These are phyloP conservation scores for Phyllostomus hastatus DNA, from an alignment of 2,113 vertebrate species.

Conservation along the genomic window DNA sequence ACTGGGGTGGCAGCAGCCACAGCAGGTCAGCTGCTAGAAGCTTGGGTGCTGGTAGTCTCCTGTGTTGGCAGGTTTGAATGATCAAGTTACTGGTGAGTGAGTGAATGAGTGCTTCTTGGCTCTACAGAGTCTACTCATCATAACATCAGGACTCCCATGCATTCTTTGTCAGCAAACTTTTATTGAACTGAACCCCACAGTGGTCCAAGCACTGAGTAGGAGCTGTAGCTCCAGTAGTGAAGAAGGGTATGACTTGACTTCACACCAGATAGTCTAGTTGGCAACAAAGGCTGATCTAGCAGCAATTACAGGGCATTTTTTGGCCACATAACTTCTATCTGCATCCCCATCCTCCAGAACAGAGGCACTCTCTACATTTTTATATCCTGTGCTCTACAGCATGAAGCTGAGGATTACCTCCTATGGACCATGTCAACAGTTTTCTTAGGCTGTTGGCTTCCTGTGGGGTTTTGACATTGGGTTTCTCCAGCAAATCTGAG, in stretches of 20 bases:
- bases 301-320: neutral
- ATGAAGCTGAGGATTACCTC: neutral
- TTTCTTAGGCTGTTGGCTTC: neutral
- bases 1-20: neutral
- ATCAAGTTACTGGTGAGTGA: neutral
- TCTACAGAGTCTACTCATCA: neutral
- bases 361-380: neutral
- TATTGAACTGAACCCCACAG: neutral
- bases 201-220: too few species aligned
- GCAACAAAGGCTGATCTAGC: neutral
- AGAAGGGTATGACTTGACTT: neutral
- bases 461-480: neutral
- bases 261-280: neutral
- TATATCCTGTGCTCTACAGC: neutral
- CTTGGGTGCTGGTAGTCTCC: neutral
- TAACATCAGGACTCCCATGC: neutral
- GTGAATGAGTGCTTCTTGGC: neutral
- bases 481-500: neutral
- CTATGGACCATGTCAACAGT: neutral
- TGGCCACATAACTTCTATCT: too few species aligned
- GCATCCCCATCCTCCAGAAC: neutral
- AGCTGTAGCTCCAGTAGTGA: neutral
- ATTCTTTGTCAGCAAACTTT: neutral
- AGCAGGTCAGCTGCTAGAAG: neutral
- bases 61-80: neutral